Evolutionary conservation across 2,888 invertebrate species (phyloP), one percentile per base, ranked within the genome.

Genomic region (Tribolium freemani): DNA sequence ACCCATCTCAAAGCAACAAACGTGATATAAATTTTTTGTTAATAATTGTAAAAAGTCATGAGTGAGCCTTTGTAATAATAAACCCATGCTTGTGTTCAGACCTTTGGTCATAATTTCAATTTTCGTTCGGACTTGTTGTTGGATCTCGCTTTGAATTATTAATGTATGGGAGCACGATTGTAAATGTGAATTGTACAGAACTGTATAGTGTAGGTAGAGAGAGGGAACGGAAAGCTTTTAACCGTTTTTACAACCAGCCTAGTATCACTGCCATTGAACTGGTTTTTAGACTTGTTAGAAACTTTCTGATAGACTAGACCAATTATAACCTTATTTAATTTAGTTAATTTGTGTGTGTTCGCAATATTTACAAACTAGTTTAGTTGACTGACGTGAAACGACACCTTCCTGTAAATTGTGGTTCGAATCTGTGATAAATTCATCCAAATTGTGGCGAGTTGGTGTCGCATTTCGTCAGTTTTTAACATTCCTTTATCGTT

Each of bases 151-250:
- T 16, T 16, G 16, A 16, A 1, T 1, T 1, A 16, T 16, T 16
- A 16, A 1, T 16, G 16, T 16, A 50, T 68, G 75, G 73, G 76
- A 77, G 73, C 73, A 75, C 74, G 78, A 73, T 76, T 77, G 77
- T 79, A 75, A 79, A 81, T 78, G 83, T 82, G 82, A 69, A 81
- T 82, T 84, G 84, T 84, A 83, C 79, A 83, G 82, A 83, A 83
- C 83, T 83, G 83, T 84, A 81, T 83, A 82, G 78, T 80, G 16
- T 16, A 82, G 79, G 63, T 75, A 78, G 78, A 78, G 77, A 77
- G 79, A 57, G 74, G 3, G 16, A 75, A 75, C 69, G 75, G 77
- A 75, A 71, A 71, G 78, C 78, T 81, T 81, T 78, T 79, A 80
- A 81, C 80, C 82, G 80, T 81, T 82, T 26, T 26, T 80, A 79